A percentile compares a stretch with the other conserved stretches of the same genome.
Evolutionary conservation across 2,888 invertebrate genomes (phyloP).

Genomic region (Zaprionus lineosus): DNA sequence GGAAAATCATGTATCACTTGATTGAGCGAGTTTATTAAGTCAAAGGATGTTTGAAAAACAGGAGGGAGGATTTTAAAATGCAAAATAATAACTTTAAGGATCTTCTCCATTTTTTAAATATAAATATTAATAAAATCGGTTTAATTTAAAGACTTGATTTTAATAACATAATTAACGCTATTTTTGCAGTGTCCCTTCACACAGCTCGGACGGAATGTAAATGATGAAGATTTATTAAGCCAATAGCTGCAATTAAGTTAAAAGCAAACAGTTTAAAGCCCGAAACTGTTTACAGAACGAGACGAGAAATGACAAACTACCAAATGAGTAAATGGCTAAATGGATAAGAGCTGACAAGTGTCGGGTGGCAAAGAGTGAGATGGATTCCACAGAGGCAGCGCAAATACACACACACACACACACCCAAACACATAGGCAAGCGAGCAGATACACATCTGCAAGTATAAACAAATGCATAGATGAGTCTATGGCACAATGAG

Average conservation of each 20-base stretch:
- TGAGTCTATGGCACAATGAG: constrained; percentile 58
- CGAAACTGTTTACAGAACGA: constrained; percentile 30
- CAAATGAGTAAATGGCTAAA: constrained; percentile 59
- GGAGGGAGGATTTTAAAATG: no score
- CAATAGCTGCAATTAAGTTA: constrained; percentile 53
- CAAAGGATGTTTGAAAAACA: no score
- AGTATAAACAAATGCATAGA: constrained; percentile 46
- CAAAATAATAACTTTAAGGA: no score
- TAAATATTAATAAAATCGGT: no score
- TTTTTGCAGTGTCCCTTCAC: neutral
- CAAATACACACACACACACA: constrained; percentile 29
- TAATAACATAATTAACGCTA: no score
- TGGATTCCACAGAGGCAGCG: neutral
- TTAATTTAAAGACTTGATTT: no score
- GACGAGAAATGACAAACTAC: constrained; percentile 35
- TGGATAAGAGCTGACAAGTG: no score
- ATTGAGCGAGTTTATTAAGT: constrained; percentile 1
- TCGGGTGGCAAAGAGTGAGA: no score
- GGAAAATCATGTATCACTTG: constrained; percentile 31
- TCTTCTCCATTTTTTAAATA: no score
- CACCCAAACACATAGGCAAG: constrained; percentile 21
- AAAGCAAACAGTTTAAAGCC: constrained; percentile 44
- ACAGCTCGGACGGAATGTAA: constrained; percentile 3
- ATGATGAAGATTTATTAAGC: constrained; percentile 36
- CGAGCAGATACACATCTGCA: constrained; percentile 5